Conservation (phyloP, 2,113 vertebrate genomes). For the Nyctereutes procyonoides region DNA sequence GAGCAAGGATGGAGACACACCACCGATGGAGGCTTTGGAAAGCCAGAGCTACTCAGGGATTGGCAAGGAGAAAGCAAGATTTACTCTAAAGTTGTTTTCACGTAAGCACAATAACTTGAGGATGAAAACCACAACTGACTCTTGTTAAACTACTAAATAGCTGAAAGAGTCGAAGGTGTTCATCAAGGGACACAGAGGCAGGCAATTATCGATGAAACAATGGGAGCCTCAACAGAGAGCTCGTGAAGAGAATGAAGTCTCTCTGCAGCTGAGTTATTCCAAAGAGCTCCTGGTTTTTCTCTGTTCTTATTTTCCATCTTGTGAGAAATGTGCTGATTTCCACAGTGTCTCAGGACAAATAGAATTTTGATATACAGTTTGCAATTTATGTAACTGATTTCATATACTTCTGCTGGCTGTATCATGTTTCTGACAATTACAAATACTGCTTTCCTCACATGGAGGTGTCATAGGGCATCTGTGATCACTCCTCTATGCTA, state of each 20-base stretch:
- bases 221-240: neutral
- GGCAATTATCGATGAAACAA: neutral
- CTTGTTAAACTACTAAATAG: neutral
- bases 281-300: neutral
- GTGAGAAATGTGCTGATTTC: slow-evolving; percentile 70
- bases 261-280: slow-evolving; percentile 43
- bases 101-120: neutral
- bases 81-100: neutral
- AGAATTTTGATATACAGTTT: slow-evolving; percentile 64
- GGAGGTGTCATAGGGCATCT: neutral
- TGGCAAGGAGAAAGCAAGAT: neutral
- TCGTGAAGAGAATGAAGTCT: neutral
- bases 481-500: neutral
- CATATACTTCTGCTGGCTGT: neutral
- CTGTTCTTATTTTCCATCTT: slow-evolving; percentile 66
- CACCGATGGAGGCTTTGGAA: neutral
- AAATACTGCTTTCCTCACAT: neutral
- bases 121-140: neutral
- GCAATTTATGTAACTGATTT: slow-evolving; percentile 33
- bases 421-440: neutral
- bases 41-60: neutral
- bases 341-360: slow-evolving; percentile 71
- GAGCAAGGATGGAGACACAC: neutral
- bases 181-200: neutral
- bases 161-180: neutral